Conservation (phyloP, 2,888 invertebrate species). For the Embidobia sp. region DNA sequence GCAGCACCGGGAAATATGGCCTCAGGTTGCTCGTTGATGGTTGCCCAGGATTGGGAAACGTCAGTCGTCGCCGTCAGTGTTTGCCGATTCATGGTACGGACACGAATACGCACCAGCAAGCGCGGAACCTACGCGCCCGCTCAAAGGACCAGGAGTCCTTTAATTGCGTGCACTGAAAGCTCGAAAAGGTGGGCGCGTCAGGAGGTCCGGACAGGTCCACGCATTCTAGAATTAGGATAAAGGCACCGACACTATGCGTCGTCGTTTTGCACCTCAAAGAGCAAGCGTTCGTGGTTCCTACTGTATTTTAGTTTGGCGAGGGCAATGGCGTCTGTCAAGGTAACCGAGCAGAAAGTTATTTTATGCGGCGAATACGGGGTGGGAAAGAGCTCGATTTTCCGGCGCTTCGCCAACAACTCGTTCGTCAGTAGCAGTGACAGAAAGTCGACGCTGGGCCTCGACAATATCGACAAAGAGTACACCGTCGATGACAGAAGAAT, state of each 20-base stretch:
- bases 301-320: conserved; percentile 35
- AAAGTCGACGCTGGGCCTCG: conserved; percentile 94
- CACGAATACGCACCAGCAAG: background rate
- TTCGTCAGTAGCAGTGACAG: conserved; percentile 92
- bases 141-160: background rate
- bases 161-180: background rate
- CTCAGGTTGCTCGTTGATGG: conserved; percentile 4
- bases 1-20: conserved; percentile 24
- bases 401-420: conserved; percentile 94
- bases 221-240: background rate
- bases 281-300: conserved; percentile 39
- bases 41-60: background rate
- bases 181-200: background rate
- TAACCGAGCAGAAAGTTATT: conserved; percentile 95
- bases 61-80: too few species aligned
- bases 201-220: conserved; percentile 20
- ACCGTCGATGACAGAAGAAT: conserved; percentile 89
- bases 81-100: conserved; percentile 20
- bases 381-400: conserved; percentile 96
- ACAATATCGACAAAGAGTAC: conserved; percentile 93
- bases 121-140: background rate
- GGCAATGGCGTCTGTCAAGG: conserved; percentile 90
- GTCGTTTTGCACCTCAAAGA: conserved; percentile 10
- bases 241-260: conserved; percentile 44
- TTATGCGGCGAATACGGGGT: conserved; percentile 98